Evolutionary conservation across 2,888 invertebrate genomes (phyloP).

Genomic region (Nudaria mundana): DNA sequence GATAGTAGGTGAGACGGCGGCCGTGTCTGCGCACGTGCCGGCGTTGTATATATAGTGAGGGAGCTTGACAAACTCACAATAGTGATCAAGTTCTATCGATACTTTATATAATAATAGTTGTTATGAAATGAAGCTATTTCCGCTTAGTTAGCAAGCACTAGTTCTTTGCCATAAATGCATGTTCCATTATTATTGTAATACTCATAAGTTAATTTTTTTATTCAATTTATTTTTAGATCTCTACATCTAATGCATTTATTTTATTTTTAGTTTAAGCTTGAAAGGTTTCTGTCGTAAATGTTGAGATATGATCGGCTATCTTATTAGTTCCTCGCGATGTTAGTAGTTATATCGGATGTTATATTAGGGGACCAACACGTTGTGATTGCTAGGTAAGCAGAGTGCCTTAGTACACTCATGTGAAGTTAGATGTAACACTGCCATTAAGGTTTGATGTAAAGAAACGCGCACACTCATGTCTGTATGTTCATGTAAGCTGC

Average conservation of each 20-base stretch:
- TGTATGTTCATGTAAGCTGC: constrained; percentile 46
- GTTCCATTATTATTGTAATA: constrained; percentile 81
- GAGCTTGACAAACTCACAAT: constrained; percentile 24
- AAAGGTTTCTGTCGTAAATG: constrained; percentile 46
- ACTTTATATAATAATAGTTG: constrained; percentile 59
- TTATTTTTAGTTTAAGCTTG: constrained; percentile 62
- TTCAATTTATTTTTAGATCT: constrained; percentile 79
- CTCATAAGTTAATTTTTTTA: constrained; percentile 77
- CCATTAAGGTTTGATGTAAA: constrained; percentile 48
- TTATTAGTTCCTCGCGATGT: constrained; percentile 62
- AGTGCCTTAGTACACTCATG: constrained; percentile 65
- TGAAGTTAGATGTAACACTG: constrained; percentile 51
- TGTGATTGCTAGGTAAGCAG: constrained; percentile 46
- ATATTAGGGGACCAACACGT: constrained; percentile 60
- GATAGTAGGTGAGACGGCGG: constrained; percentile 19
- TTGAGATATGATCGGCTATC: constrained; percentile 47
- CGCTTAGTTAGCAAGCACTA: constrained; percentile 77
- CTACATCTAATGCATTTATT: constrained; percentile 80
- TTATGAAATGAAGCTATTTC: constrained; percentile 75
- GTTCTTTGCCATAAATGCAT: constrained; percentile 81
- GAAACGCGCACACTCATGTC: constrained; percentile 50
- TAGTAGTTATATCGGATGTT: constrained; percentile 44
- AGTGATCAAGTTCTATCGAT: constrained; percentile 35
- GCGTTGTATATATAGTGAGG: constrained; percentile 18
- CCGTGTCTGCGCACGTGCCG: constrained; percentile 16